Percentiles rank a stretch among this genome's conserved stretches.
Conservation (phyloP, 2,797 vertebrate species). For the Enteromius afrohamiltoni region DNA sequence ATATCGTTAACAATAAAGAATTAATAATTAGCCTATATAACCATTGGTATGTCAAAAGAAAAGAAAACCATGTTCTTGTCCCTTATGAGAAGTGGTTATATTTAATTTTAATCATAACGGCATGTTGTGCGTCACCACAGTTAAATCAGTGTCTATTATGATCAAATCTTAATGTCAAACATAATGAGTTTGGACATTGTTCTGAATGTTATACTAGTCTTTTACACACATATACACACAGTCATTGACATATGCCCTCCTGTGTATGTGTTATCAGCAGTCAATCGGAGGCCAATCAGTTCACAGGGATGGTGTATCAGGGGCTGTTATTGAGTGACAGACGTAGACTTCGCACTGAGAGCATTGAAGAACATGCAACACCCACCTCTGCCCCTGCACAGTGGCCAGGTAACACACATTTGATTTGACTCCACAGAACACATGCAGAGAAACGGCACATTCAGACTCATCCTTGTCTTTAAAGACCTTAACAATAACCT, state of each 20-base stretch:
- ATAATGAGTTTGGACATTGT: not conserved
- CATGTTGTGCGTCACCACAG: too few relatives aligned
- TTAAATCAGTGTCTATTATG: too few relatives aligned
- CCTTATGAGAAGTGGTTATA: too few relatives aligned
- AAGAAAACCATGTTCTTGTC: too few relatives aligned
- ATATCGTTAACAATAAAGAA: too few relatives aligned
- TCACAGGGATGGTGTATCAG: constrained; percentile 98
- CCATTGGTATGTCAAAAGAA: too few relatives aligned
- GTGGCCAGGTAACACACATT: constrained; percentile 88
- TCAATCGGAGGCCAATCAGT: constrained; percentile 92
- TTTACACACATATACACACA: not conserved
- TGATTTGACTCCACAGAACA: not conserved
- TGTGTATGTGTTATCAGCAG: constrained; percentile 71
- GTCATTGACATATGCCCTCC: not conserved
- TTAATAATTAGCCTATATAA: too few relatives aligned
- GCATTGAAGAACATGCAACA: constrained; percentile 94
- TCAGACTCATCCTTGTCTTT: not conserved
- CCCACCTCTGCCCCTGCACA: constrained; percentile 93
- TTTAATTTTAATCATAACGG: too few relatives aligned
- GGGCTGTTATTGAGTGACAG: constrained; percentile 94
- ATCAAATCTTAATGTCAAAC: too few relatives aligned
- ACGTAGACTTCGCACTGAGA: constrained; percentile 92
- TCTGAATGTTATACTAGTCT: not conserved
- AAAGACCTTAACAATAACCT: not conserved
- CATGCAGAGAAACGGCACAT: not conserved